Base-by-base conservation (phyloP, 1,140 invertebrate genomes). In the Cheumatopsyche charites region DNA sequence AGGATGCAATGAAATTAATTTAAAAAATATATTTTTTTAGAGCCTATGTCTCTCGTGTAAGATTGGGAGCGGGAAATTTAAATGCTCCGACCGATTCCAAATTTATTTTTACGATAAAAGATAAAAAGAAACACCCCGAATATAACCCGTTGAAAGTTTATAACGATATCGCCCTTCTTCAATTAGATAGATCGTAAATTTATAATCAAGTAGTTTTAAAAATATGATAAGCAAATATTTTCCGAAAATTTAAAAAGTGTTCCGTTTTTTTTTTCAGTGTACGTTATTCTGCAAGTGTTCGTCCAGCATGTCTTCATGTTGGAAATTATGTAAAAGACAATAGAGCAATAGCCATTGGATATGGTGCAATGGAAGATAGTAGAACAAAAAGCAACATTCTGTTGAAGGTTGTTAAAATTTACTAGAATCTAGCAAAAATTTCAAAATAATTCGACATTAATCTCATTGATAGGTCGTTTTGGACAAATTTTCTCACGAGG, bases 91-190 rank as follows among this genome's bases (percentile, higher is more conserved):
- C 0, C 7, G 15, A 12, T 5, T 47, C 47, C 1, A 21, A 69
- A 58, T 19, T 43, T n/a, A 1, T 49, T 1, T 69, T 61, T 26
- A n/a, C n/a, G 36, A 25, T 21, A 47, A 58, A 41, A 49, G 13
- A n/a, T n/a, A n/a, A n/a, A n/a, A n/a, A n/a, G n/a, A n/a, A n/a
- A n/a, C n/a, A n/a, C n/a, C n/a, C n/a, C n/a, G n/a, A n/a, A n/a
- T n/a, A n/a, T n/a, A n/a, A n/a, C n/a, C n/a, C n/a, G n/a, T n/a
- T n/a, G n/a, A n/a, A n/a, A n/a, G 58, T 63, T 4, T 77, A 78
- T 45, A 58, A 78, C 61, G 76, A 78, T 67, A 77, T 78, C 42
- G 76, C 70, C 12, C 65, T 78, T 29, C 25, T 78, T 0, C 15
- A 76, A 69, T 65, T 77, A 41, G 55, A 73, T 26, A 42, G 29